A percentile compares a stretch with the other conserved stretches of the same genome.
These are phyloP conservation scores for Ascidia mentula DNA, from an alignment of 23 tunicate species.

Conservation along the genomic window DNA sequence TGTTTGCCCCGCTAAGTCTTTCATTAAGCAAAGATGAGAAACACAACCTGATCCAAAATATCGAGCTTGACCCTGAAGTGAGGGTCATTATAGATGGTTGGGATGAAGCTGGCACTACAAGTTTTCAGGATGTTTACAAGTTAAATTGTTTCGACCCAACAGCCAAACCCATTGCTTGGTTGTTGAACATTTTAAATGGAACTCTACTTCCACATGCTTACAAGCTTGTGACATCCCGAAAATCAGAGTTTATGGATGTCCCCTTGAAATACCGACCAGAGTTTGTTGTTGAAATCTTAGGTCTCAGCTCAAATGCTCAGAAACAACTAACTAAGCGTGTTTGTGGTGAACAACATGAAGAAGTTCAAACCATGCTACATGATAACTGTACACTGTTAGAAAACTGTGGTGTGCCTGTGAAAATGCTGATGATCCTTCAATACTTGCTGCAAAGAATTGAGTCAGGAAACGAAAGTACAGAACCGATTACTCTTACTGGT, in stretches of 20 bases:
- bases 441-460: background rate
- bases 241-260: background rate
- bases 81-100: background rate
- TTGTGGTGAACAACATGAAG: background rate
- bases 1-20: background rate
- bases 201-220: background rate
- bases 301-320: background rate
- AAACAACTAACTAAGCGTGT: background rate
- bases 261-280: background rate
- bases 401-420: background rate
- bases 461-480: background rate
- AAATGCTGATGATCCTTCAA: background rate
- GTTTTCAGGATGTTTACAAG: background rate
- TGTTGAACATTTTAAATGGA: background rate
- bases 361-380: background rate
- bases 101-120: background rate
- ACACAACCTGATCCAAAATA: background rate
- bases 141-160: too few species aligned
- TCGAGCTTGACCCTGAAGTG: background rate
- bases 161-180: background rate
- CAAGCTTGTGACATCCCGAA: slow-evolving; percentile 2
- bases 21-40: background rate
- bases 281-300: background rate
- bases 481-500: background rate
- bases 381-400: background rate